These are phyloP conservation scores for Actinemys pallida DNA, from an alignment of 2,113 vertebrate genomes.

Conservation along the genomic window DNA sequence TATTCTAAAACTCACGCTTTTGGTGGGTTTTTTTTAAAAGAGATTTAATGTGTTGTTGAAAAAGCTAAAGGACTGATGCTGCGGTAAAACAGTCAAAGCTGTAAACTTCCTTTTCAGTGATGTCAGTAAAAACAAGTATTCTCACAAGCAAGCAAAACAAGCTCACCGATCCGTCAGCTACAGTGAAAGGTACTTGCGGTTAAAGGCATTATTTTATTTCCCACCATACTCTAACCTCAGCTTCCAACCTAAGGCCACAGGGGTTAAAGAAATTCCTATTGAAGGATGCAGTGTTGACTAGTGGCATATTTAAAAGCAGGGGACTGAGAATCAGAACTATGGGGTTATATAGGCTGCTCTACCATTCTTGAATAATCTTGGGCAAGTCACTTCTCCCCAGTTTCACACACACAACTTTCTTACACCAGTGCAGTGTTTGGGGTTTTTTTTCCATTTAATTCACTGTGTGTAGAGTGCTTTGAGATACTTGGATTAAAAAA, in stretches of 20 bases:
- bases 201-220: neutral
- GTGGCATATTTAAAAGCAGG: neutral
- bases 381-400: neutral
- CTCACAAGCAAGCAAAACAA: neutral
- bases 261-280: neutral
- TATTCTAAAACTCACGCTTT: neutral
- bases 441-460: neutral
- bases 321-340: neutral
- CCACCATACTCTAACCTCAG: neutral
- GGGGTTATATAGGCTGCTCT: neutral
- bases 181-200: neutral
- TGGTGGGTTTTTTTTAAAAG: neutral
- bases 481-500: neutral
- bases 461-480: neutral
- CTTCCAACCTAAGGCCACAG: neutral
- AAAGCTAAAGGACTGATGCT: neutral
- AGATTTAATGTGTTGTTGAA: neutral
- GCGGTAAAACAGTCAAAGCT: neutral
- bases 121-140: neutral
- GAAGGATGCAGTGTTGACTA: neutral
- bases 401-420: accelerated
- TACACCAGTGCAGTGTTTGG: neutral
- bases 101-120: neutral
- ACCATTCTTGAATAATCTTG: neutral
- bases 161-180: neutral